Percentiles rank a stretch among this genome's conserved stretches.
phyloP scores from a whole-genome alignment of 2,113 vertebrate species.

The Zingel zingel region DNA sequence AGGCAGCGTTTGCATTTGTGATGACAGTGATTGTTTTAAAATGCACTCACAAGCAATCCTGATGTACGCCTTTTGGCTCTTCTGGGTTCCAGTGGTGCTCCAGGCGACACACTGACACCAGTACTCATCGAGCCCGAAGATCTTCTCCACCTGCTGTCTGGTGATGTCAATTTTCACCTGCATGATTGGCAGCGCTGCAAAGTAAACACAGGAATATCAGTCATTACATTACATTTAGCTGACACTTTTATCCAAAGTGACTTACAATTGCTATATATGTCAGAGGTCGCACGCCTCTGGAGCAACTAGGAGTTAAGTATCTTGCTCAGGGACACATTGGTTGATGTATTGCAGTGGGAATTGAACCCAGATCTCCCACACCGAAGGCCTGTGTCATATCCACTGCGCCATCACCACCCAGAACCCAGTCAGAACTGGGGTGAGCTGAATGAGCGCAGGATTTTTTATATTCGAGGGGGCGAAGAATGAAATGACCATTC shows the following conservation, averaged over 20 bases:
- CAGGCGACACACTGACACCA: constrained; percentile 99
- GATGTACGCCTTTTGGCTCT: constrained; percentile 97
- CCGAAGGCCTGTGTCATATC: too few relatives aligned
- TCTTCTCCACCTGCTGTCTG: constrained; percentile 98
- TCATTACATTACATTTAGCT: too few relatives aligned
- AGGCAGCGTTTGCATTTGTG: constrained; percentile 34
- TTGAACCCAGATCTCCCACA: too few relatives aligned
- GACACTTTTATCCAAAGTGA: too few relatives aligned
- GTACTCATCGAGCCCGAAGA: constrained; percentile 97
- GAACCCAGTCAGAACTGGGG: constrained; percentile 1
- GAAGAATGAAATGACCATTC: constrained; percentile 26
- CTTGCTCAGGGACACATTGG: too few relatives aligned
- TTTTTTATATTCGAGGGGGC: background rate
- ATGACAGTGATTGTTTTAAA: constrained; percentile 29
- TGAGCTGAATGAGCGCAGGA: background rate
- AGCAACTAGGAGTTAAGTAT: too few relatives aligned
- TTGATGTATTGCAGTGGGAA: too few relatives aligned
- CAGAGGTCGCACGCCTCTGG: too few relatives aligned
- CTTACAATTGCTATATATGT: too few relatives aligned
- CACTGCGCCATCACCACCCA: too few relatives aligned
- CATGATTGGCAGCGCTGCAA: constrained; percentile 93
- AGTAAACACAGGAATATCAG: constrained; percentile 41
- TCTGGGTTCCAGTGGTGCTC: constrained; percentile 98
- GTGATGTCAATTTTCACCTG: constrained; percentile 96
- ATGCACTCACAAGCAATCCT: constrained; percentile 95